Evolutionary conservation across 2,797 vertebrate genomes (phyloP).

Genomic region (Sebastes paucispinis): DNA sequence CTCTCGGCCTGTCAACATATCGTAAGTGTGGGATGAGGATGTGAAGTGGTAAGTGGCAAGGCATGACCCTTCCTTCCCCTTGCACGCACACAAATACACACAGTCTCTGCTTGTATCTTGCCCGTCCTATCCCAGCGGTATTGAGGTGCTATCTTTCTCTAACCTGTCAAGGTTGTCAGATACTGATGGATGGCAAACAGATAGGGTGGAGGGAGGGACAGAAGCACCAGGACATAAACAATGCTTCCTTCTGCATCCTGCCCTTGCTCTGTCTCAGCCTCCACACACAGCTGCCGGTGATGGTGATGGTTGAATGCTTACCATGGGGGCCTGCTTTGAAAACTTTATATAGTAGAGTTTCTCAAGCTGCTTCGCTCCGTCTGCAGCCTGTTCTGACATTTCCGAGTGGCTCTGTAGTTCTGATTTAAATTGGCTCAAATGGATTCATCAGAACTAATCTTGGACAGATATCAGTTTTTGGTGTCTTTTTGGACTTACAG

Average conservation of each 20-base stretch:
- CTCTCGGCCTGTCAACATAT: constrained; percentile 44
- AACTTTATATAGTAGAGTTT: background rate
- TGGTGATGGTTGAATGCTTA: background rate
- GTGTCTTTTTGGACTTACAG: background rate
- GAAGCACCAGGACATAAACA: constrained; percentile 54
- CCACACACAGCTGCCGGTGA: background rate
- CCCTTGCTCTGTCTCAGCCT: constrained; percentile 38
- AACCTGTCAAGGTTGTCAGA: constrained; percentile 68
- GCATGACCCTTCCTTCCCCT: constrained; percentile 41
- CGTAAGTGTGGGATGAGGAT: constrained; percentile 24
- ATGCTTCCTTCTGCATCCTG: constrained; percentile 12
- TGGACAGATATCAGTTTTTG: background rate
- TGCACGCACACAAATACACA: background rate
- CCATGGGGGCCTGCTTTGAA: background rate
- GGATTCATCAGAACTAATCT: background rate
- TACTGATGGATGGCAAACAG: constrained; percentile 68
- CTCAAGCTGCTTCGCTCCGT: background rate
- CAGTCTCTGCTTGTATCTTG: constrained; percentile 13
- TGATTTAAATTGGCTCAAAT: background rate
- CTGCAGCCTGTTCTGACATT: background rate
- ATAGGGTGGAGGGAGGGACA: constrained; percentile 43
- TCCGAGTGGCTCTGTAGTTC: background rate
- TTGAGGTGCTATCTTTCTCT: constrained; percentile 60
- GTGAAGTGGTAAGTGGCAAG: constrained; percentile 46
- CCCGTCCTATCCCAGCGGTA: constrained; percentile 28